Base-by-base conservation (phyloP, 2,888 invertebrate species). In the Apamea anceps region DNA sequence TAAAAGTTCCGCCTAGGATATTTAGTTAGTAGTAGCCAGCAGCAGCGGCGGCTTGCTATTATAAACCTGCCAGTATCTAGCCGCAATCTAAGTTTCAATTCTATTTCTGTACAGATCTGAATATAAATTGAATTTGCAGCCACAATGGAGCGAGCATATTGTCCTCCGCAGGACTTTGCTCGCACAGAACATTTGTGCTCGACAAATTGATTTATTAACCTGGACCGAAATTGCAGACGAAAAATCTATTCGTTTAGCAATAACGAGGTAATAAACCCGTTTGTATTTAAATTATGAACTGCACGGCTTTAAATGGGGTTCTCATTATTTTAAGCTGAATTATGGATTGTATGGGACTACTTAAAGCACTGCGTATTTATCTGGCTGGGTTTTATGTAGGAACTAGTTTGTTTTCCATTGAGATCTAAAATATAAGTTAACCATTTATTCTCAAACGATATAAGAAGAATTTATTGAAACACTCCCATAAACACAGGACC, bases 111-210 rank as follows among this genome's bases (percentile, higher is more conserved):
- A 90, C 87, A 92, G 92, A 94, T 93, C 94, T 94, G 94, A 95
- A 95, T 94, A 93, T 94, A 95, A 95, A 95, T 95, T 95, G 94
- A 94, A 94, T 95, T 94, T 91, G 91, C 90, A 91, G 90, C 91
- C 93, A 93, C 94, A 93, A 94, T 93, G 92, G 91, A 88, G 85
- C 89, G 88, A 91, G 91, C 91, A 91, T 90, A 91, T 90, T 92
- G 90, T 94, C 91, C 92, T 90, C 92, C 80, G 86, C 91, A 90
- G 90, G 91, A 91, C 91, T 91, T 92, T 91, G 92, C 89, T 92
- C 89, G 84, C 88, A 86, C 88, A 86, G 89, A 90, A 82, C 89
- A 91, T 90, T 93, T 91, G 92, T 92, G 88, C 90, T 91, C 90
- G 91, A 92, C 92, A 94, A 94, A 94, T 94, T 94, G 94, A 93